phyloP scores from a whole-genome alignment of 1,140 invertebrate genomes.

The Anagrus nilaparvatae region DNA sequence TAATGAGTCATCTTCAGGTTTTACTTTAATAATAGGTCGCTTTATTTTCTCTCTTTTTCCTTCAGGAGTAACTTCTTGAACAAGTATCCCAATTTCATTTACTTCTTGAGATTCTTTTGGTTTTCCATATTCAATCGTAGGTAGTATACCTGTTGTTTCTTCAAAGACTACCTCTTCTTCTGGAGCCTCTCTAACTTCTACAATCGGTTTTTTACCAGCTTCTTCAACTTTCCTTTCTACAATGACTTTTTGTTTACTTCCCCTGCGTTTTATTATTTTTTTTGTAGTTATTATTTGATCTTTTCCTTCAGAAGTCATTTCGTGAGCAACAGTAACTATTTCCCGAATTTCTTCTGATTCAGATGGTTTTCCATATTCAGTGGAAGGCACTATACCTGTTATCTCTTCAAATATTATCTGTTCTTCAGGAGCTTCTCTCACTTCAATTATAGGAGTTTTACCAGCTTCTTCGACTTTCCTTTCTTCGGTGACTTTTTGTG shows the following conservation, averaged over 20 bases:
- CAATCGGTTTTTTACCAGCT: constrained; percentile 25
- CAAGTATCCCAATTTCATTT: constrained; percentile 28
- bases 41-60: constrained; percentile 33
- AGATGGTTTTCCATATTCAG: background rate
- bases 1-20: constrained; percentile 27
- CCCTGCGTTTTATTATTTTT: constrained; percentile 26
- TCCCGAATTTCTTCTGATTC: constrained; percentile 7
- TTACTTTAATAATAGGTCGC: constrained; percentile 28
- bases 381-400: background rate
- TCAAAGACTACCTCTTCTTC: constrained; percentile 19
- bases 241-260: constrained; percentile 23
- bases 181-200: constrained; percentile 20
- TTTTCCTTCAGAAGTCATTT: constrained; percentile 9
- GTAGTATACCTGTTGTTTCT: constrained; percentile 3
- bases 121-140: background rate
- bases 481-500: constrained; percentile 28
- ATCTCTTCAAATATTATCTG: constrained; percentile 16
- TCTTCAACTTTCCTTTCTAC: constrained; percentile 33
- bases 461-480: constrained; percentile 28
- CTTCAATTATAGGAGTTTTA: constrained; percentile 26
- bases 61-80: constrained; percentile 28
- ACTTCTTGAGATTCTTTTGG: constrained; percentile 24
- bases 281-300: constrained; percentile 15
- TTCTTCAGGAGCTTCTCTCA: constrained; percentile 17
- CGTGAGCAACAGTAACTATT: constrained; percentile 8